phyloP scores from a whole-genome alignment of 2,113 vertebrate genomes.

The Leptobrachium ailaonicum region DNA sequence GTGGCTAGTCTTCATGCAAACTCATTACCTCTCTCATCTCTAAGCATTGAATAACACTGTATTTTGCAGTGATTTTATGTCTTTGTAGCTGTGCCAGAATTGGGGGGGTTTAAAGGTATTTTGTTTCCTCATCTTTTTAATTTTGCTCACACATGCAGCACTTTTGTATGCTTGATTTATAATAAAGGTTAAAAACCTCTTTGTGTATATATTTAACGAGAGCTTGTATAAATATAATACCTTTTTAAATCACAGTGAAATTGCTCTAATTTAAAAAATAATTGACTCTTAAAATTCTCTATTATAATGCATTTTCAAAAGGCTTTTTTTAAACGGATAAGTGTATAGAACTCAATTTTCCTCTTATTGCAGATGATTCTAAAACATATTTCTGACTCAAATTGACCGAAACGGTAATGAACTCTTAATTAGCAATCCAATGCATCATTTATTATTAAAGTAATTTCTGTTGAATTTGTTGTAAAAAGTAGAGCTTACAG shows the following conservation, averaged over 20 bases:
- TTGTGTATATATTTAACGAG: too few species aligned
- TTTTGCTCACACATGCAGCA: too few species aligned
- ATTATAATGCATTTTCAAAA: not conserved
- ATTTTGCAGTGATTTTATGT: too few species aligned
- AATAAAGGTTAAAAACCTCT: too few species aligned
- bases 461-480: not conserved
- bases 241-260: not conserved
- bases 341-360: constrained; percentile 3
- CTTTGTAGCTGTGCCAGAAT: too few species aligned
- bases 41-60: too few species aligned
- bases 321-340: not conserved
- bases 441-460: constrained; percentile 17
- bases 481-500: not conserved
- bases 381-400: not conserved
- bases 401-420: constrained; percentile 1
- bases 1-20: too few species aligned
- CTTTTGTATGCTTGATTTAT: too few species aligned
- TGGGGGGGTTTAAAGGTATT: too few species aligned
- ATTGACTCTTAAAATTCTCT: not conserved
- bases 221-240: too few species aligned
- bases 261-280: not conserved
- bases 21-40: too few species aligned
- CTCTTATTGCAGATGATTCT: not conserved
- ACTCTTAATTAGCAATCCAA: constrained; percentile 3
- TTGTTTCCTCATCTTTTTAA: too few species aligned